Base-by-base conservation (phyloP, 2,888 invertebrate genomes). In the Standfussiana lucernea region DNA sequence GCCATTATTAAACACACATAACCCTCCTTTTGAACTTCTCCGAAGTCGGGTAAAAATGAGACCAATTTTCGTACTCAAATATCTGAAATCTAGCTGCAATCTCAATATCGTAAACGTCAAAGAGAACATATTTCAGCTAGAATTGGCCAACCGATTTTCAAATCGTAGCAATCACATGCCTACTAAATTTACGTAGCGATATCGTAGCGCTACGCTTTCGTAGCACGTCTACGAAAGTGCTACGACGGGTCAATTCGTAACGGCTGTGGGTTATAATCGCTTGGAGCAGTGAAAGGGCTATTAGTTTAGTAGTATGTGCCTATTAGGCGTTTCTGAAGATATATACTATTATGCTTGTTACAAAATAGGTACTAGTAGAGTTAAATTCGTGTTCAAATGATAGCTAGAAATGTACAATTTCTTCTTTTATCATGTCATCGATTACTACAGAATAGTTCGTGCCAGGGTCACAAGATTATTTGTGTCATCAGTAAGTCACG, bases 161-260 rank as follows among this genome's bases (percentile, higher is more conserved):
- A 79, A 79, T 61, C 66, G n/a, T 32, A 83, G 66, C 56, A 66
- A 77, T 79, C 77, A 83, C 78, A 77, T n/a, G 66, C 79, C 56
- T 66, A 66, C 72, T 50, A 85, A 85, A 80, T 80, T 80, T 66
- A 56, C 53, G 81, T 80, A 72, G 81, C 81, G 66, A 70, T 67
- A 73, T 45, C 84, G 50, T 79, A 68, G 65, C 72, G 86, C 84
- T 83, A 83, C 79, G 72, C 35, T 79, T 74, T 80, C 86, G 88
- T 84, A 88, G 88, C 87, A 76, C 80, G 77, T 69, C 87, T 86
- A 86, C 88, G 84, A 73, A 83, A 76, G 45, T 66, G 88, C 75
- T 86, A 86, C 86, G 87, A 61, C 56, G 70, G 69, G 80, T 73
- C 79, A 77, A 83, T 59, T 11, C 56, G 79, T 72, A 83, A 56